A percentile compares a stretch with the other conserved stretches of the same genome.
phyloP scores from a whole-genome alignment of 2,113 vertebrate genomes.

The Gracilinanus agilis region DNA sequence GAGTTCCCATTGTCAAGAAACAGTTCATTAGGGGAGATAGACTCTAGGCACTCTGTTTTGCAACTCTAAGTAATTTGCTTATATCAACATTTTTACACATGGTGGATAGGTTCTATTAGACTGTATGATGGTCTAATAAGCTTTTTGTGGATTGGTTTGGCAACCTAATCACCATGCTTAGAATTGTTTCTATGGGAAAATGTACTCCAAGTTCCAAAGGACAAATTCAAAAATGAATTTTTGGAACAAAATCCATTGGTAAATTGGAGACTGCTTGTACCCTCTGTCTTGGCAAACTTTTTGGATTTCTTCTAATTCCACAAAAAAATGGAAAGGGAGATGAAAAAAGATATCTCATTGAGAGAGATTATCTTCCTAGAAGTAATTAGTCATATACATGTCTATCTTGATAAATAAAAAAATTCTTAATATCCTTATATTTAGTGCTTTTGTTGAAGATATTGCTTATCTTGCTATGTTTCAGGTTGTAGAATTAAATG shows the following conservation, averaged over 20 bases:
- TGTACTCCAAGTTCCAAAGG: not conserved
- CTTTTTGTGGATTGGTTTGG: not conserved
- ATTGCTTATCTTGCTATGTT: not conserved
- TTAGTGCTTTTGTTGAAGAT: not conserved
- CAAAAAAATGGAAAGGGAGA: slow-evolving; percentile 17
- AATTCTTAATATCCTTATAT: not conserved
- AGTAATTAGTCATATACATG: not conserved
- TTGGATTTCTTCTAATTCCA: slow-evolving; percentile 14
- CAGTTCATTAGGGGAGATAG: not conserved
- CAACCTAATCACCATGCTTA: not conserved
- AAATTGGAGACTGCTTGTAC: slow-evolving; percentile 4
- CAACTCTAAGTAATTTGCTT: slow-evolving; percentile 19
- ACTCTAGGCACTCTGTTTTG: not conserved
- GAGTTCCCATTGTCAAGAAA: not conserved
- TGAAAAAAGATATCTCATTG: slow-evolving; percentile 22
- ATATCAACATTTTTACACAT: not conserved
- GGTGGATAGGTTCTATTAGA: slow-evolving; percentile 23
- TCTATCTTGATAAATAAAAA: not conserved
- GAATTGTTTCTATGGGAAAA: slow-evolving; percentile 19
- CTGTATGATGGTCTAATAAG: not conserved
- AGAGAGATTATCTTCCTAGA: slow-evolving; percentile 14
- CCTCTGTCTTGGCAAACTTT: slow-evolving; percentile 7
- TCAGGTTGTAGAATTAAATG: not conserved
- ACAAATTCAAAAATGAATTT: not conserved
- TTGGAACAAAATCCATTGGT: slow-evolving; percentile 11